phyloP scores from a whole-genome alignment of 2,888 invertebrate species.

The Andrena hattorfiana region DNA sequence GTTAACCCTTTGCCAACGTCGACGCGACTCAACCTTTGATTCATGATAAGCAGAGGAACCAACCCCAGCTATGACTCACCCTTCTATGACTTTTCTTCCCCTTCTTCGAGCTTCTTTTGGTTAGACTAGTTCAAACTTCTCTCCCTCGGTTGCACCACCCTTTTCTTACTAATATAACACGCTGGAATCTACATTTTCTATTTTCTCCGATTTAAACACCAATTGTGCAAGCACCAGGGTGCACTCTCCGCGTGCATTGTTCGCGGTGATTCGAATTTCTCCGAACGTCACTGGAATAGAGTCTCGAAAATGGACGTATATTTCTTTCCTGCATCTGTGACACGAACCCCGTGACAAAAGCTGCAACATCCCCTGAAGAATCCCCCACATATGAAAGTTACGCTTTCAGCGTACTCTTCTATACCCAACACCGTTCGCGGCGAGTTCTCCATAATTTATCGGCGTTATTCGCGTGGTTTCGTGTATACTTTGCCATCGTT shows the following conservation, averaged over 20 bases:
- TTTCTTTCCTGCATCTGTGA: conserved; percentile 1
- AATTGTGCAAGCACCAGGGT: neutral
- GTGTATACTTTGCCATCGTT: conserved; percentile 62
- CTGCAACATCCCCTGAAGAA: neutral
- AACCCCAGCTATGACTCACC: conserved; percentile 22
- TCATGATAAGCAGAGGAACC: conserved; percentile 44
- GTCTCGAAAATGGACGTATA: conserved; percentile 11
- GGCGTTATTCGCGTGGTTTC: conserved; percentile 63
- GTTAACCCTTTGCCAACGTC: conserved; percentile 34
- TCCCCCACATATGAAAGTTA: conserved; percentile 37
- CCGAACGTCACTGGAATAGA: conserved; percentile 25
- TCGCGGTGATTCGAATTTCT: neutral
- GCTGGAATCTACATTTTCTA: neutral
- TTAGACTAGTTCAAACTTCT: too few species aligned
- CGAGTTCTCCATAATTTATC: conserved; percentile 64
- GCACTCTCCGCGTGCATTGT: neutral
- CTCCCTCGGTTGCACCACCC: neutral
- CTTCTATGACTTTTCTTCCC: conserved; percentile 3
- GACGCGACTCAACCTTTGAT: conserved; percentile 31
- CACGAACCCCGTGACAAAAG: conserved; percentile 4
- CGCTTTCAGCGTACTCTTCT: conserved; percentile 13
- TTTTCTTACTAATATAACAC: neutral
- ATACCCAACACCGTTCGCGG: conserved; percentile 30
- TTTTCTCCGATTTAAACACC: neutral
- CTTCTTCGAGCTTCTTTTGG: neutral